Evolutionary conservation across 2,888 invertebrate species (phyloP).

Genomic region (Anticlea derivata): DNA sequence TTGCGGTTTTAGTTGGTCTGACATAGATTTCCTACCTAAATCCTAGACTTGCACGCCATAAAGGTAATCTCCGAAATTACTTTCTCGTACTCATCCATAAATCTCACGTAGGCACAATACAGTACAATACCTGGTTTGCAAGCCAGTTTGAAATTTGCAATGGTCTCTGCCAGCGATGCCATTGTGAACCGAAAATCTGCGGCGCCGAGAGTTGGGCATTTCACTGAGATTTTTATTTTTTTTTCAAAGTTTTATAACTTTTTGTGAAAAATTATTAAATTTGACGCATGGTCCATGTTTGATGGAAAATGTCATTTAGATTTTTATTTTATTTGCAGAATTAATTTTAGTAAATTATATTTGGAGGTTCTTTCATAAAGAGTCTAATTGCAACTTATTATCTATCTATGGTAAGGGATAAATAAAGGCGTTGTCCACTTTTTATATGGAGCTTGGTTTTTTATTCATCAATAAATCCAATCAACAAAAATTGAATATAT

Average conservation of each 20-base stretch:
- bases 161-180: conserved; percentile 47
- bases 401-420: too few species aligned
- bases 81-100: conserved; percentile 4
- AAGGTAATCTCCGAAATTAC: background rate
- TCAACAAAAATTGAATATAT: too few species aligned
- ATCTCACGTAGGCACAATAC: conserved; percentile 8
- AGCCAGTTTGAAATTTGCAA: conserved; percentile 51
- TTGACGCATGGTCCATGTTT: conserved; percentile 25
- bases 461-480: too few species aligned
- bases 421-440: too few species aligned
- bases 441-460: too few species aligned
- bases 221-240: conserved; percentile 46
- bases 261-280: conserved; percentile 9
- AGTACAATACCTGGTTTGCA: conserved; percentile 55
- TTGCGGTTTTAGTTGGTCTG: too few species aligned
- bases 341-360: too few species aligned
- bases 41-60: background rate
- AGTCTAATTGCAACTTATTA: too few species aligned
- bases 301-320: conserved; percentile 12
- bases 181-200: conserved; percentile 70
- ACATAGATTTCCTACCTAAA: too few species aligned
- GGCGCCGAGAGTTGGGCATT: conserved; percentile 73
- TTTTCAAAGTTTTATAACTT: conserved; percentile 29
- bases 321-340: conserved; percentile 3
- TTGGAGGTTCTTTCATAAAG: too few species aligned